Evolutionary conservation across 2,888 invertebrate genomes (phyloP).

Genomic region (Morpho achilles): DNA sequence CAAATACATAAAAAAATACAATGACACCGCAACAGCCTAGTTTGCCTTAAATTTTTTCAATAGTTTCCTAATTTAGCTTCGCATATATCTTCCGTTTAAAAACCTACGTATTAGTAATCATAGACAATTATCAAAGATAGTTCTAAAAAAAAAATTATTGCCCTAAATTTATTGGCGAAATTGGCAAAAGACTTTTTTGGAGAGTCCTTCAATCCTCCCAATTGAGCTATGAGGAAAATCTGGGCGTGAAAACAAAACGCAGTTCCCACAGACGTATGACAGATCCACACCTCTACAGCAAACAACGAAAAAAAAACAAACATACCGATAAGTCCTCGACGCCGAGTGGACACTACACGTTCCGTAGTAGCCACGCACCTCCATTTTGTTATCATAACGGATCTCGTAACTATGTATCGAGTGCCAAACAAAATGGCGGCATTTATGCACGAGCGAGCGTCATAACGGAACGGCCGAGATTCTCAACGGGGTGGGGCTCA

Average conservation of each 20-base stretch:
- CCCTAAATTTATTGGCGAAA: no score
- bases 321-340: slow-evolving; percentile 43
- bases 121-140: no score
- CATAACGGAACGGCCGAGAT: slow-evolving; percentile 47
- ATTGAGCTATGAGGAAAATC: no score
- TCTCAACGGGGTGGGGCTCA: slow-evolving; percentile 45
- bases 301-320: slow-evolving; percentile 55
- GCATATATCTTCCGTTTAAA: no score
- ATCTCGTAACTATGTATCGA: slow-evolving; percentile 38
- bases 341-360: slow-evolving; percentile 36
- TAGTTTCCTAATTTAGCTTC: no score
- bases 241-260: not conserved
- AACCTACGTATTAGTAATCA: no score
- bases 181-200: no score
- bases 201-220: no score
- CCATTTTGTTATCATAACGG: slow-evolving; percentile 56
- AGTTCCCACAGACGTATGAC: slow-evolving; percentile 1
- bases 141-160: no score
- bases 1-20: no score
- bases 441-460: slow-evolving; percentile 40
- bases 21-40: no score
- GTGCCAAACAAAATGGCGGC: slow-evolving; percentile 52
- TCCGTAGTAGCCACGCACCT: slow-evolving; percentile 44
- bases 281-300: slow-evolving; percentile 34
- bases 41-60: no score